Base-by-base conservation (phyloP, 2,113 vertebrate species). In the Psittacus erithacus region DNA sequence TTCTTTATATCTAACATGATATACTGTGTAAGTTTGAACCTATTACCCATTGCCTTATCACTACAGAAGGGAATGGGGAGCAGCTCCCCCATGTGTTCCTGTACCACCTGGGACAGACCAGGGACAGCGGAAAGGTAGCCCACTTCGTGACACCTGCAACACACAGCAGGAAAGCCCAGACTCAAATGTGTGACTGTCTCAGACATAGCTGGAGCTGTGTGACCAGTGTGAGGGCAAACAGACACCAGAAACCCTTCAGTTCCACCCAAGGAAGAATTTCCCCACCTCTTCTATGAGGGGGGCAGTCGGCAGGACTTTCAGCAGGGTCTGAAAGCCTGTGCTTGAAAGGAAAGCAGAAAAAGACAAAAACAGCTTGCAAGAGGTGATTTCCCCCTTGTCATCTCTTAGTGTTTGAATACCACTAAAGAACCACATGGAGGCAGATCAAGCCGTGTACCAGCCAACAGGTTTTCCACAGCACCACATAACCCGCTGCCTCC, bases 101-200 rank as follows among this genome's bases (percentile, higher is more conserved):
- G 7, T 47, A 33, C 20, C 1, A 2, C 38, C 33, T 2, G 1
- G 7, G 39, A 65, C 28, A 11, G 5, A 2, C 20, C 2, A 0
- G 47, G 18, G 24, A 27, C 11, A 20, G 44, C 47, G 50, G 77
- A 44, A 18, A 7, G 13, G 13, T 57, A 14, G 8, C 6, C 29
- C 4, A 6, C n/a, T 49, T 43, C 2, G 1, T 39, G 41, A 28
- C 15, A 52, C 5, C 15, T 22, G 43, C 67, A 49, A 7, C 2
- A 2, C 2, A 2, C 15, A 52, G 38, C 25, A 75, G 33, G 39
- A 67, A 86, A 62, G 27, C 46, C 25, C 23, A 38, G 62, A 38
- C 38, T 57, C 29, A 59, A 55, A 46, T 16, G 16, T 1, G 0
- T 29, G 43, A 19, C n/a, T 80, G 9, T 47, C 17, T 64, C 53